Percentiles rank a stretch among this genome's conserved stretches.
These are phyloP conservation scores for Pandemis corylana DNA, from an alignment of 2,888 invertebrate species.

Conservation along the genomic window DNA sequence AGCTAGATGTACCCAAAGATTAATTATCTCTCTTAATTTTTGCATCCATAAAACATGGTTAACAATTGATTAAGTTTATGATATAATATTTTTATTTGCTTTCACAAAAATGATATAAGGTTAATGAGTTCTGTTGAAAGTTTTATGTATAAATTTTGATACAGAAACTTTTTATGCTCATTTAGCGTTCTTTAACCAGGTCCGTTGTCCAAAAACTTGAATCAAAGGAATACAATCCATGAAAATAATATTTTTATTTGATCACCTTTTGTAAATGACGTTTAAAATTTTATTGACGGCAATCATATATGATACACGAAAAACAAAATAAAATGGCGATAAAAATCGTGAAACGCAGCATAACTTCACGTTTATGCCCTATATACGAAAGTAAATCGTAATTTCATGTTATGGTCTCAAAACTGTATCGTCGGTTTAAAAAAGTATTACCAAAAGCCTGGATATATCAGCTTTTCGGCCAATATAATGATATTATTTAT, in stretches of 20 bases:
- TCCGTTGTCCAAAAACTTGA: neutral
- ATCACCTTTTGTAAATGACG: conserved; percentile 18
- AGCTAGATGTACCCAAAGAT: no score
- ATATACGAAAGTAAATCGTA: conserved; percentile 36
- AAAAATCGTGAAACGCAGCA: conserved; percentile 31
- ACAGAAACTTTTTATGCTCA: neutral
- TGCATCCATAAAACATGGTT: no score
- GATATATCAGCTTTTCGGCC: conserved; percentile 10
- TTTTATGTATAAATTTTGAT: no score
- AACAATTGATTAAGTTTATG: no score
- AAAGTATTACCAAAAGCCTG: conserved; percentile 16
- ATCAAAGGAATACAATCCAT: neutral
- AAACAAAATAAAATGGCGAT: conserved; percentile 31
- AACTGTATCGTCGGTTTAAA: conserved; percentile 4
- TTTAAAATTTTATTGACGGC: conserved; percentile 23
- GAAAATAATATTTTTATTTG: neutral
- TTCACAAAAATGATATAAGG: no score
- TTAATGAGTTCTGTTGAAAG: no score
- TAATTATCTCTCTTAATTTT: no score
- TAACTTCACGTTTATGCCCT: conserved; percentile 31
- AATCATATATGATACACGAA: conserved; percentile 19
- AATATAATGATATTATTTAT: neutral
- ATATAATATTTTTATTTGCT: no score
- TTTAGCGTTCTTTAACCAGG: neutral
- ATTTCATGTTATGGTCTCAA: conserved; percentile 22